Evolutionary conservation across 2,113 vertebrate genomes (phyloP).

Genomic region (Cochlearius cochlearius): DNA sequence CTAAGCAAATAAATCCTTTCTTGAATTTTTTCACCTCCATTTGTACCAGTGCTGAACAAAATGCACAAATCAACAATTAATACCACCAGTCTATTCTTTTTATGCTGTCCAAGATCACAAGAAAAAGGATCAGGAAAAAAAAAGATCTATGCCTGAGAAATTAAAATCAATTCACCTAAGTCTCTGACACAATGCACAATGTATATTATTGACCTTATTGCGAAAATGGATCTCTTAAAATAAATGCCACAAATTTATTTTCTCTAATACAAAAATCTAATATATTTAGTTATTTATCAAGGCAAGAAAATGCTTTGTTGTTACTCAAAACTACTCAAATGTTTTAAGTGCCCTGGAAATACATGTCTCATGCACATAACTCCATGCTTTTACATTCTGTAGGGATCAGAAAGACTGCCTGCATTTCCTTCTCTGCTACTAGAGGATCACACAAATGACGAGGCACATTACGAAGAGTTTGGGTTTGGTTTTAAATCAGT

Average conservation of each 20-base stretch:
- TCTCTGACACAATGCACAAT: not conserved
- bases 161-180: not conserved
- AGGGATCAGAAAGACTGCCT: not conserved
- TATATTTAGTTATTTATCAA: not conserved
- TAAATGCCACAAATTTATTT: not conserved
- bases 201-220: not conserved
- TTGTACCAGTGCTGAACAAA: not conserved
- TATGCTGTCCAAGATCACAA: not conserved
- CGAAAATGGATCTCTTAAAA: not conserved
- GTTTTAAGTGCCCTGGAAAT: not conserved
- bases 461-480: not conserved
- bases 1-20: not conserved
- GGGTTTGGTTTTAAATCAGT: not conserved
- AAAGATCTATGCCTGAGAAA: not conserved
- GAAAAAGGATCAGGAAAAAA: not conserved
- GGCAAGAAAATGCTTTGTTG: not conserved
- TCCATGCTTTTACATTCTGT: not conserved
- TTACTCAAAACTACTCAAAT: not conserved
- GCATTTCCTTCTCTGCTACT: not conserved
- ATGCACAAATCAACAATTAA: not conserved
- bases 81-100: not conserved
- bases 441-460: not conserved
- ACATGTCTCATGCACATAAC: not conserved
- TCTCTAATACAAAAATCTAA: not conserved
- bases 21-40: not conserved